phyloP scores from a whole-genome alignment of 2,888 invertebrate genomes.

The Drosophila neutralis region DNA sequence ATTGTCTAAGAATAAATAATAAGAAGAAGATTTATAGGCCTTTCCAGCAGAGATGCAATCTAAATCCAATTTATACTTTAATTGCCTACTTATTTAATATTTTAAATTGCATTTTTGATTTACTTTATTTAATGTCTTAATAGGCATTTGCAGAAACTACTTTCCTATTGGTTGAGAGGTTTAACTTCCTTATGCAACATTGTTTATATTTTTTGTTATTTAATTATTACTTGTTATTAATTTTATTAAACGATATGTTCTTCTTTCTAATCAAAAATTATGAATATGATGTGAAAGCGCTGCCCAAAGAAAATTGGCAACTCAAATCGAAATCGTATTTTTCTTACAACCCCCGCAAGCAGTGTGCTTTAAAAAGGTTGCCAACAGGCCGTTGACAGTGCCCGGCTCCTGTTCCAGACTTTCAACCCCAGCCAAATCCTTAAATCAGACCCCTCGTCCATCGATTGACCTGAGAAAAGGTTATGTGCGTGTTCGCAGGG shows the following conservation, averaged over 20 bases:
- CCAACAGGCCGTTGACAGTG: conserved; percentile 67
- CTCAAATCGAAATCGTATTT: not conserved
- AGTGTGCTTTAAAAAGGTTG: conserved; percentile 59
- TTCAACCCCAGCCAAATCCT: conserved; percentile 5
- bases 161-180: not conserved
- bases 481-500: conserved; percentile 49
- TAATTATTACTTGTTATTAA: not conserved
- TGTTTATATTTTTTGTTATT: not conserved
- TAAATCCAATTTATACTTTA: not conserved
- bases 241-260: not conserved
- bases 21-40: not conserved
- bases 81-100: fast-evolving
- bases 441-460: conserved; percentile 16
- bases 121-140: not conserved
- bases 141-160: not conserved
- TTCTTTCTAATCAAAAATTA: not conserved
- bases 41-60: not conserved
- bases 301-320: not conserved
- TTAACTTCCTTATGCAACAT: not conserved
- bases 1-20: not conserved
- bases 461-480: conserved; percentile 48
- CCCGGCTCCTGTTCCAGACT: conserved; percentile 15
- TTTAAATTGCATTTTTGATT: not conserved
- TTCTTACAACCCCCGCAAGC: conserved; percentile 27
- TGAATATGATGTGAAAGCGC: not conserved